Evolutionary conservation across 2,113 vertebrate species (phyloP).

Genomic region (Clupea harengus): DNA sequence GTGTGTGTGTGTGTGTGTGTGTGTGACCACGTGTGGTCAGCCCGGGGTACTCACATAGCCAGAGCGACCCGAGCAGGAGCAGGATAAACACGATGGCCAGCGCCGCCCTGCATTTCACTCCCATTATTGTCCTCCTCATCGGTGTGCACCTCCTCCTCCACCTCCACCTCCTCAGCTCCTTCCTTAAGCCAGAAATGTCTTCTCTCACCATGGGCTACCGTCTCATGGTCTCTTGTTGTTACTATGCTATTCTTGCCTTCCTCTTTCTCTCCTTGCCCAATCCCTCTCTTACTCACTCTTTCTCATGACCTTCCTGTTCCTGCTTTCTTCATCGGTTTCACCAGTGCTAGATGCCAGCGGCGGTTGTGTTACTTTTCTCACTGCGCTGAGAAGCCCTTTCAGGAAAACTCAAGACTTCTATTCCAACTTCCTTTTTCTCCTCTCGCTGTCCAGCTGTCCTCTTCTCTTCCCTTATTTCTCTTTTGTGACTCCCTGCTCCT

Average conservation of each 20-base stretch:
- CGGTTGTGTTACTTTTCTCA: neutral
- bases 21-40: neutral
- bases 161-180: neutral
- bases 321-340: neutral
- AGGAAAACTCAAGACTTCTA: neutral
- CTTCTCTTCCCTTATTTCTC: neutral
- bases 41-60: constrained; percentile 37
- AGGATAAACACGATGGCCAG: constrained; percentile 38
- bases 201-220: neutral
- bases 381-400: neutral
- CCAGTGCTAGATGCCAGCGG: neutral
- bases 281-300: neutral
- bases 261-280: neutral
- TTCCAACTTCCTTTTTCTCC: neutral
- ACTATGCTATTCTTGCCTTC: neutral
- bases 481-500: neutral
- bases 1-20: neutral
- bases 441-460: no score
- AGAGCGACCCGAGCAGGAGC: constrained; percentile 30
- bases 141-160: neutral
- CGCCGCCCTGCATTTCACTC: constrained; percentile 32
- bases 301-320: neutral
- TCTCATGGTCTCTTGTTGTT: neutral
- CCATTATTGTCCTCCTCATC: constrained; percentile 29
- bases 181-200: neutral